These are phyloP conservation scores for Drosophila testacea DNA, from an alignment of 2,888 invertebrate species.

Conservation along the genomic window DNA sequence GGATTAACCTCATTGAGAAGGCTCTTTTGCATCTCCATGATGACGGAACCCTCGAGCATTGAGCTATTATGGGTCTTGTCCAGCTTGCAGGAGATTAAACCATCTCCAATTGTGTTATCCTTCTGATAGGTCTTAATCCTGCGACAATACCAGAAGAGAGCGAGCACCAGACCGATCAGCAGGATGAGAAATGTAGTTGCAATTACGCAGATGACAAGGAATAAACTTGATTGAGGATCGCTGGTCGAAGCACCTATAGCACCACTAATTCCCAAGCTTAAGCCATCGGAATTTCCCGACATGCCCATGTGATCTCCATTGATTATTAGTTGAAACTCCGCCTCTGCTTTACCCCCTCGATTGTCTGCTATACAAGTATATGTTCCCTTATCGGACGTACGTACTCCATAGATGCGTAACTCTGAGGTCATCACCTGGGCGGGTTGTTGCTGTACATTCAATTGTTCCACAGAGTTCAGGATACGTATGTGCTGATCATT, in stretches of 20 bases:
- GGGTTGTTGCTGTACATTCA: slow-evolving; percentile 34
- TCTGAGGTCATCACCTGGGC: slow-evolving; percentile 84
- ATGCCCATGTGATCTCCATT: slow-evolving; percentile 82
- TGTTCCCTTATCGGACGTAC: slow-evolving; percentile 89
- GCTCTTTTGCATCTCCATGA: slow-evolving; percentile 94
- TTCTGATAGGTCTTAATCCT: slow-evolving; percentile 86
- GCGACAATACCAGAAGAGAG: slow-evolving; percentile 86
- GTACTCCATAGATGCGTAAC: slow-evolving; percentile 89
- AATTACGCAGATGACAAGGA: slow-evolving; percentile 86
- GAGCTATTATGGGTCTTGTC: slow-evolving; percentile 89
- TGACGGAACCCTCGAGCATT: slow-evolving; percentile 90
- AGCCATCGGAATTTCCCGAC: slow-evolving; percentile 67
- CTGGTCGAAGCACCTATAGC: slow-evolving; percentile 82
- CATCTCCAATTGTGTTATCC: slow-evolving; percentile 84
- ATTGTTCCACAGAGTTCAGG: slow-evolving; percentile 79
- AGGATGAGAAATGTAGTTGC: slow-evolving; percentile 87
- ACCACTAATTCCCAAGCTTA: slow-evolving; percentile 84
- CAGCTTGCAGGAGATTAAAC: slow-evolving; percentile 83
- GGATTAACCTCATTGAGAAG: slow-evolving; percentile 94
- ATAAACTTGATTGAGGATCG: slow-evolving; percentile 85
- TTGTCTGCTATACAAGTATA: slow-evolving; percentile 93
- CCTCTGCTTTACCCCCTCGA: slow-evolving; percentile 91
- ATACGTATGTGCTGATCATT: slow-evolving; percentile 81
- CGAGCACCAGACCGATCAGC: slow-evolving; percentile 86
- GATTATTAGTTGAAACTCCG: slow-evolving; percentile 89